phyloP scores from a whole-genome alignment of 1,140 invertebrate genomes.

The Tribolium castaneum region DNA sequence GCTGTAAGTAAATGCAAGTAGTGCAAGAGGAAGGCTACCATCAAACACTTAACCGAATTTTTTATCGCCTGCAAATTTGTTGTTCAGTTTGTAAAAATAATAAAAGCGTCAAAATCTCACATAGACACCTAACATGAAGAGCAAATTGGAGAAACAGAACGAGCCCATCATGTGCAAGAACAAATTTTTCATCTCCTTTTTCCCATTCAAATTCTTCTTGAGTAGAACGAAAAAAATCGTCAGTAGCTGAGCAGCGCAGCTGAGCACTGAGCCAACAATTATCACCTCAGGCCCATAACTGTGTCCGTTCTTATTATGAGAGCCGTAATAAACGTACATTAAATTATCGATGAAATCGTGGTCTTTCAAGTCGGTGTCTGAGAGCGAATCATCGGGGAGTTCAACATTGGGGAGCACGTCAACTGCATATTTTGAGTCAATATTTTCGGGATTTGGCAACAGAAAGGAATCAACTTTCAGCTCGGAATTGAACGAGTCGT shows the following conservation, averaged over 20 bases:
- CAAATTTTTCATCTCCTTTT: slow-evolving; percentile 58
- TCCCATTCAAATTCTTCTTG: slow-evolving; percentile 58
- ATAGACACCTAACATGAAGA: slow-evolving; percentile 67
- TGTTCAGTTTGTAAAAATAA: not conserved
- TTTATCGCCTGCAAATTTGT: slow-evolving; percentile 67
- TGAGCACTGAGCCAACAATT: slow-evolving; percentile 61
- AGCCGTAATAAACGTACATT: slow-evolving; percentile 71
- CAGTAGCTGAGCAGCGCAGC: slow-evolving; percentile 61
- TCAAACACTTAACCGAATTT: slow-evolving; percentile 70
- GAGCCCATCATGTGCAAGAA: slow-evolving; percentile 61
- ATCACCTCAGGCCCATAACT: slow-evolving; percentile 62
- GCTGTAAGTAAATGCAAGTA: slow-evolving; percentile 75
- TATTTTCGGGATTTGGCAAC: slow-evolving; percentile 59
- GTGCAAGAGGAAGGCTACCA: slow-evolving; percentile 73
- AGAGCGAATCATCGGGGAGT: slow-evolving; percentile 60
- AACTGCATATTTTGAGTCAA: slow-evolving; percentile 57
- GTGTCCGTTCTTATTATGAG: slow-evolving; percentile 58
- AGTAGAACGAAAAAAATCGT: slow-evolving; percentile 61
- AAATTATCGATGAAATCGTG: slow-evolving; percentile 70
- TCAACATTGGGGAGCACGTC: slow-evolving; percentile 60
- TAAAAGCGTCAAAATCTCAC: slow-evolving; percentile 56
- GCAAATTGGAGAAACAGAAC: slow-evolving; percentile 62
- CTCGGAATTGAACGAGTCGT: slow-evolving; percentile 48
- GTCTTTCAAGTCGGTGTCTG: slow-evolving; percentile 64
- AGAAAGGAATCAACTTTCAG: slow-evolving; percentile 58